A percentile compares a stretch with the other conserved stretches of the same genome.
These are phyloP conservation scores for Zhuqinia jingwanae DNA, from an alignment of 2,888 invertebrate species.

Conservation along the genomic window DNA sequence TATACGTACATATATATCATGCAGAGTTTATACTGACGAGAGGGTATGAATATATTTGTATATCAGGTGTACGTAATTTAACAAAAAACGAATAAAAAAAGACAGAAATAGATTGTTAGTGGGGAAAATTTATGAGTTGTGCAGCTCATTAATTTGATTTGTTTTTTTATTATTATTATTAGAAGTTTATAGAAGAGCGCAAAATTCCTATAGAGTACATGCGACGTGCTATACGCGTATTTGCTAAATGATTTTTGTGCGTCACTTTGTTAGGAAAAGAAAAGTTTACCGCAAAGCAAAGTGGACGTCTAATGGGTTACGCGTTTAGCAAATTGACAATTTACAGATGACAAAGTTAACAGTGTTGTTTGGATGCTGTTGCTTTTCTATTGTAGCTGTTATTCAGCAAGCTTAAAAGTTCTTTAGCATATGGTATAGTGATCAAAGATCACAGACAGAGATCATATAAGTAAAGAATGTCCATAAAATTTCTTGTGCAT, in stretches of 20 bases:
- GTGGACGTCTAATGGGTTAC: not conserved
- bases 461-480: no score
- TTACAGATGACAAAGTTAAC: conserved; percentile 15
- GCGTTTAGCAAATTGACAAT: not conserved
- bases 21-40: no score
- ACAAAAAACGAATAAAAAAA: conserved; percentile 29
- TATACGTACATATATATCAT: no score
- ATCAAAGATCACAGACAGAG: no score
- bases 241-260: not conserved
- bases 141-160: conserved; percentile 67
- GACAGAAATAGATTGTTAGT: conserved; percentile 57
- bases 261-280: conserved; percentile 1
- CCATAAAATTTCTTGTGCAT: conserved; percentile 1
- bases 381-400: no score
- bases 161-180: conserved; percentile 52
- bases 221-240: not conserved
- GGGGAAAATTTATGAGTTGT: conserved; percentile 58
- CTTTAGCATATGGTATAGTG: no score
- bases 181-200: conserved; percentile 29
- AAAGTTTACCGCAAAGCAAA: not conserved
- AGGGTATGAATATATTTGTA: no score
- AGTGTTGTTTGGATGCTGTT: not conserved
- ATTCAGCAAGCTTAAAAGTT: no score
- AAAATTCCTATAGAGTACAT: not conserved
- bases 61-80: not conserved